A percentile compares a stretch with the other conserved stretches of the same genome.
phyloP scores from a whole-genome alignment of 2,113 vertebrate genomes.

The Burhinus oedicnemus region DNA sequence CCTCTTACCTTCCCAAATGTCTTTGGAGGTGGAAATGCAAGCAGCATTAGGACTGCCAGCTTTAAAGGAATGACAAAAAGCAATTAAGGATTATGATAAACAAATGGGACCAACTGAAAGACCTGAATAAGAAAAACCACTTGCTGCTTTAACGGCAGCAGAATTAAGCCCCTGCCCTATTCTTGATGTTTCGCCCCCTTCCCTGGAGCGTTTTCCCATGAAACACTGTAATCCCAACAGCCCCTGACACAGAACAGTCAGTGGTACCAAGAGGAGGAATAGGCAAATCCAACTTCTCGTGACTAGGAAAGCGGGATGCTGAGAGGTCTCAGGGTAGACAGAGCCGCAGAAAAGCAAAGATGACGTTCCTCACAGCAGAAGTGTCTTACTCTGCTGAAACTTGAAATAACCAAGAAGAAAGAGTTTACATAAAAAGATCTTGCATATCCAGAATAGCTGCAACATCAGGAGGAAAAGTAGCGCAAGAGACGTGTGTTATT shows the following conservation, averaged over 20 bases:
- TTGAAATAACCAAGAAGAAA: background rate
- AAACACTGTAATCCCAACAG: background rate
- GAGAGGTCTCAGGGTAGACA: background rate
- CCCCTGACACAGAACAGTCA: background rate
- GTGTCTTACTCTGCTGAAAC: background rate
- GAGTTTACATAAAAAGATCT: background rate
- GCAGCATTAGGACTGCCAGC: background rate
- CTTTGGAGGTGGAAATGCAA: background rate
- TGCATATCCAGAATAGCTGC: background rate
- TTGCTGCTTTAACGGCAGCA: background rate
- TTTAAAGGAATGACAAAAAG: background rate
- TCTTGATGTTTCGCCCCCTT: background rate
- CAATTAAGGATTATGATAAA: constrained; percentile 49
- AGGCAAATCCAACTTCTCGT: background rate
- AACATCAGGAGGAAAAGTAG: background rate
- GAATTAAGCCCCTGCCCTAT: constrained; percentile 37
- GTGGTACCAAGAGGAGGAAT: background rate
- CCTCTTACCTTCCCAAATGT: background rate
- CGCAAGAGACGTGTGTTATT: fast-evolving
- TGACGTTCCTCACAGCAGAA: background rate
- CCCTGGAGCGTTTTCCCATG: background rate
- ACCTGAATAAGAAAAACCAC: background rate
- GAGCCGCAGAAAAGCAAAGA: background rate
- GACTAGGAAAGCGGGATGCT: background rate
- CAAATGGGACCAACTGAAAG: background rate